These are phyloP conservation scores for Diadumene lineata DNA, from an alignment of 92 coral and sea anemone species.

Conservation along the genomic window DNA sequence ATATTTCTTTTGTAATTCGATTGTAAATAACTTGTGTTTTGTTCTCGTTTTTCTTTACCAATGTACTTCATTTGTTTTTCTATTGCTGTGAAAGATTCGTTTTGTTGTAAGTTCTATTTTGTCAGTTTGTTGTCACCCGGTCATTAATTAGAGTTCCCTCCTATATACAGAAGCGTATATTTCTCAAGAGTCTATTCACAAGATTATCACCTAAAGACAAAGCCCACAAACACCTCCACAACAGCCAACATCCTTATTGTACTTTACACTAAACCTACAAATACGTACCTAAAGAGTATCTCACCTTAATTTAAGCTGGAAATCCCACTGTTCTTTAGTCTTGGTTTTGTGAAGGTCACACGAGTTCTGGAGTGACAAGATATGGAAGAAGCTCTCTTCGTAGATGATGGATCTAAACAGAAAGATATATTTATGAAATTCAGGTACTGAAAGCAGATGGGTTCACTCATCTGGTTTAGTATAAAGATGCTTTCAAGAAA, in stretches of 20 bases:
- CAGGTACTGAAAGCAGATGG: no score
- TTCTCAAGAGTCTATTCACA: background rate
- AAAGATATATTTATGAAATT: no score
- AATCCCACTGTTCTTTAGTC: background rate
- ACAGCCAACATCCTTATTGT: conserved; percentile 17
- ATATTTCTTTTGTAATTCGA: no score
- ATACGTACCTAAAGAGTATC: background rate
- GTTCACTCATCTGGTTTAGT: no score
- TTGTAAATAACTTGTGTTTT: no score
- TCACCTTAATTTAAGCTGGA: background rate
- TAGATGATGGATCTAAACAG: background rate
- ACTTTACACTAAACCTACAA: background rate
- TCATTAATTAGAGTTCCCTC: no score
- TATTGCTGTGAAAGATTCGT: no score
- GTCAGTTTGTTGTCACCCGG: no score
- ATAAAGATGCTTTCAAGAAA: no score
- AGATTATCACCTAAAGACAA: conserved; percentile 21
- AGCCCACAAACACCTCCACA: conserved; percentile 23
- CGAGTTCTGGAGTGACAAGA: background rate
- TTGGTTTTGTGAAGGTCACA: background rate
- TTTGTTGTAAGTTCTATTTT: no score
- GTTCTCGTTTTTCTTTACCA: no score
- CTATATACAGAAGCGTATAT: background rate
- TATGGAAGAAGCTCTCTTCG: background rate
- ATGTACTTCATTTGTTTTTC: no score